Percentiles rank a stretch among this genome's conserved stretches.
These are phyloP conservation scores for Loxodonta africana DNA, from an alignment of 2,113 vertebrate genomes.

Conservation along the genomic window DNA sequence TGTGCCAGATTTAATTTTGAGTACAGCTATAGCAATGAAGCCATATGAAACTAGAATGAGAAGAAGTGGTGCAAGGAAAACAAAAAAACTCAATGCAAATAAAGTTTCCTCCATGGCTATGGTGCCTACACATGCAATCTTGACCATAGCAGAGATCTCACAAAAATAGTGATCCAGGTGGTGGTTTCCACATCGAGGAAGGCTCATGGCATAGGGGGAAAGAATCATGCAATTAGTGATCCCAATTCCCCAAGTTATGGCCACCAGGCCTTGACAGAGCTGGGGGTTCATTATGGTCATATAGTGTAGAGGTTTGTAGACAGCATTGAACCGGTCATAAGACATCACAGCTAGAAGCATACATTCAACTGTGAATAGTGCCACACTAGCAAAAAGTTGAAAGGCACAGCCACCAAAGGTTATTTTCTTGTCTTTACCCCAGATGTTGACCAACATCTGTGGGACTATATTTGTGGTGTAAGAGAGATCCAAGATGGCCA, in stretches of 20 bases:
- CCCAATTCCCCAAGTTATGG: conserved; percentile 15
- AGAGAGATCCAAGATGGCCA: conserved; percentile 51
- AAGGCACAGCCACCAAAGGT: conserved; percentile 26
- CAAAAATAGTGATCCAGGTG: conserved; percentile 61
- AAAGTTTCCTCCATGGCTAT: background rate
- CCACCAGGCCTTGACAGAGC: background rate
- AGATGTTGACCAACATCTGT: conserved; percentile 51
- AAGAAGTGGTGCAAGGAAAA: background rate
- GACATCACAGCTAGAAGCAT: conserved; percentile 58
- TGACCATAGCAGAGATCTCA: conserved; percentile 58
- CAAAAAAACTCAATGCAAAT: background rate
- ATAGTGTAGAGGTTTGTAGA: conserved; percentile 54
- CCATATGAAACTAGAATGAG: conserved; percentile 14
- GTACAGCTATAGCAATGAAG: background rate
- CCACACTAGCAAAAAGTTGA: conserved; percentile 31
- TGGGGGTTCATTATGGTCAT: conserved; percentile 19
- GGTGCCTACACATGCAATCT: conserved; percentile 43
- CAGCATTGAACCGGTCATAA: conserved; percentile 53
- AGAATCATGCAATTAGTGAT: background rate
- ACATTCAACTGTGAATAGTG: conserved; percentile 32
- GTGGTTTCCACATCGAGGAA: conserved; percentile 52
- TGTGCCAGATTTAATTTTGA: conserved; percentile 9
- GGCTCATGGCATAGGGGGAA: conserved; percentile 58
- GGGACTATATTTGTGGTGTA: conserved; percentile 45
- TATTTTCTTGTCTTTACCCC: conserved; percentile 5